phyloP scores from a whole-genome alignment of 2,888 invertebrate species.

The Myathropa florea region DNA sequence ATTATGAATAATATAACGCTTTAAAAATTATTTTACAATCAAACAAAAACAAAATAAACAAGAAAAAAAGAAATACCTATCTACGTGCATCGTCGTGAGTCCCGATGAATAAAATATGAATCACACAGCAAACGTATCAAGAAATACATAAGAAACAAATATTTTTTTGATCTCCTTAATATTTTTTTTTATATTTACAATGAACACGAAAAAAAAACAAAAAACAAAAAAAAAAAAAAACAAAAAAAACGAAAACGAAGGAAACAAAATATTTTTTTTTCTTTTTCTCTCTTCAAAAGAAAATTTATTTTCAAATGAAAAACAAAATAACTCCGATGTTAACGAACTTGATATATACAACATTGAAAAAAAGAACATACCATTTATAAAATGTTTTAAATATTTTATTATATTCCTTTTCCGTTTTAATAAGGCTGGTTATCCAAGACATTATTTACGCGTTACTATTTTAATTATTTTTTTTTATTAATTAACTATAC shows the following conservation, averaged over 20 bases:
- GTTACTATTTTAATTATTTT: conserved; percentile 69
- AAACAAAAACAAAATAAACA: conserved; percentile 48
- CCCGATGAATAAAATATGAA: conserved; percentile 52
- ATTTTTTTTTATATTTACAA: conserved; percentile 73
- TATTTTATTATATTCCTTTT: conserved; percentile 70
- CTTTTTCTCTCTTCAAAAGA: conserved; percentile 68
- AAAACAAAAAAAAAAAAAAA: conserved; percentile 63
- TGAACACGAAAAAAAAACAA: conserved; percentile 69
- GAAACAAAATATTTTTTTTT: conserved; percentile 65
- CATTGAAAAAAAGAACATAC: conserved; percentile 65
- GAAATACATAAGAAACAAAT: conserved; percentile 71
- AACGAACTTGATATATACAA: conserved; percentile 53
- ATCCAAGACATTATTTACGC: conserved; percentile 80
- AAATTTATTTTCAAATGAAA: conserved; percentile 50
- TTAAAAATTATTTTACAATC: conserved; percentile 63
- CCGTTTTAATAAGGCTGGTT: conserved; percentile 80
- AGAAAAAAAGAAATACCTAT: conserved; percentile 53
- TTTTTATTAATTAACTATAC: conserved; percentile 63
- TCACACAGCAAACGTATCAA: conserved; percentile 70
- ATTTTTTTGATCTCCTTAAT: conserved; percentile 73
- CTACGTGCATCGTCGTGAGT: conserved; percentile 59
- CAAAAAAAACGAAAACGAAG: conserved; percentile 38
- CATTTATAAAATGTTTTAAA: conserved; percentile 67
- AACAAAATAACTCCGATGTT: conserved; percentile 47
- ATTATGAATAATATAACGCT: conserved; percentile 69